A percentile compares a stretch with the other conserved stretches of the same genome.
These are phyloP conservation scores for Lamellibrachia luymesi DNA, from an alignment of 1,140 invertebrate species.

Conservation along the genomic window DNA sequence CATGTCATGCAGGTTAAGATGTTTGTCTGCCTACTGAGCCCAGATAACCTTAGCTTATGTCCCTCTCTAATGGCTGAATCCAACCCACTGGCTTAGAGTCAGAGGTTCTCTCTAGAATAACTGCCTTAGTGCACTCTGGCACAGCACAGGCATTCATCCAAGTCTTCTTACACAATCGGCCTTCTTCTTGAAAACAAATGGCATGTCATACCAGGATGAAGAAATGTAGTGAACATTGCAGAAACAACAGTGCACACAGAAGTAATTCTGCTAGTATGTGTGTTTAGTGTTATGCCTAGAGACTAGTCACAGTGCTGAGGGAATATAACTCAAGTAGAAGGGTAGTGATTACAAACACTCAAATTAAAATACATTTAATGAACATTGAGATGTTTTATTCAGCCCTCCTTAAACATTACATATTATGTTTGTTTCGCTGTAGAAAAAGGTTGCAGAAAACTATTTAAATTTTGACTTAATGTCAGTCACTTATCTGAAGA, in stretches of 20 bases:
- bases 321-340: not conserved
- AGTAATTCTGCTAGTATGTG: not conserved
- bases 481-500: not conserved
- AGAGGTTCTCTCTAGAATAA: too few relatives aligned
- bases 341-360: not conserved
- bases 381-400: not conserved
- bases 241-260: not conserved
- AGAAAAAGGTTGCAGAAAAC: too few relatives aligned
- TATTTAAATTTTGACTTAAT: too few relatives aligned
- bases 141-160: not conserved
- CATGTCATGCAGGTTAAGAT: not conserved
- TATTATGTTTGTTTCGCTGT: too few relatives aligned
- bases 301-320: not conserved
- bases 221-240: not conserved
- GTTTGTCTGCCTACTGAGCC: not conserved
- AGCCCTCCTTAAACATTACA: not conserved
- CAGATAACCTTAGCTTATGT: not conserved
- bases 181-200: not conserved
- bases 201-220: not conserved
- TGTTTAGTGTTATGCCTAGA: not conserved
- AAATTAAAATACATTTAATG: not conserved
- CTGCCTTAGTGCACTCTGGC: too few relatives aligned
- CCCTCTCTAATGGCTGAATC: too few relatives aligned
- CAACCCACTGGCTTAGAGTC: too few relatives aligned
- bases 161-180: not conserved